phyloP scores from a whole-genome alignment of 2,113 vertebrate species.

The Menidia beryllina region DNA sequence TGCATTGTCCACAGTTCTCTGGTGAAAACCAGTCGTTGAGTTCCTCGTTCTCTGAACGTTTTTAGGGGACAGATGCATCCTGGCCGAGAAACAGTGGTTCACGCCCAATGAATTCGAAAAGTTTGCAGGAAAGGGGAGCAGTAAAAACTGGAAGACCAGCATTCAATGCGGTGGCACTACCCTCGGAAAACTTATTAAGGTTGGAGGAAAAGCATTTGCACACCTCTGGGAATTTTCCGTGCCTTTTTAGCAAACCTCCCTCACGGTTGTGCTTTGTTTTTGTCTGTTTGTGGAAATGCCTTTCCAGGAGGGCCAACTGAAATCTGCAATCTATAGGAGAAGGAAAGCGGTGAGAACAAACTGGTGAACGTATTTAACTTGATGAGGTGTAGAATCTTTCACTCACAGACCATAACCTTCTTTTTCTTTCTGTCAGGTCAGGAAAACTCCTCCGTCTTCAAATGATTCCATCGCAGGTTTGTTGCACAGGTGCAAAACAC shows the following conservation, averaged over 20 bases:
- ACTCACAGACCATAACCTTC: fast-evolving
- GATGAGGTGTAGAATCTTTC: not conserved
- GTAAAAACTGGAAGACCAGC: constrained; percentile 74
- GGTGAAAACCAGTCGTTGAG: not conserved
- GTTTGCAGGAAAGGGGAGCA: constrained; percentile 51
- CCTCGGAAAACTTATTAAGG: constrained; percentile 67
- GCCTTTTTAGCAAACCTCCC: not conserved
- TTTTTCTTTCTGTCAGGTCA: constrained; percentile 38
- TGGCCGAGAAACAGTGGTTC: constrained; percentile 49
- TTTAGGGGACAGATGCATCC: constrained; percentile 72
- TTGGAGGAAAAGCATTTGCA: constrained; percentile 8
- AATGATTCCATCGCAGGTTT: constrained; percentile 27
- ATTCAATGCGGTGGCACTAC: constrained; percentile 61
- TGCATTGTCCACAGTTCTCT: not conserved
- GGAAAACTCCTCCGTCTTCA: constrained; percentile 1
- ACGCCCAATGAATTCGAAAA: constrained; percentile 68
- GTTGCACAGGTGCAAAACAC: not conserved
- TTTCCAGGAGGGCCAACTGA: constrained; percentile 58
- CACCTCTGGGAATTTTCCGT: not conserved
- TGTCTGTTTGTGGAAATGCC: not conserved
- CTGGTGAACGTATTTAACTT: not conserved
- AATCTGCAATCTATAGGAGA: not conserved
- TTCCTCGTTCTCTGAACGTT: not conserved
- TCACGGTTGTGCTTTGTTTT: not conserved
- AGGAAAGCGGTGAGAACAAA: constrained; percentile 25